Evolutionary conservation across 2,888 invertebrate genomes (phyloP).

Genomic region (Phalangium opilio): DNA sequence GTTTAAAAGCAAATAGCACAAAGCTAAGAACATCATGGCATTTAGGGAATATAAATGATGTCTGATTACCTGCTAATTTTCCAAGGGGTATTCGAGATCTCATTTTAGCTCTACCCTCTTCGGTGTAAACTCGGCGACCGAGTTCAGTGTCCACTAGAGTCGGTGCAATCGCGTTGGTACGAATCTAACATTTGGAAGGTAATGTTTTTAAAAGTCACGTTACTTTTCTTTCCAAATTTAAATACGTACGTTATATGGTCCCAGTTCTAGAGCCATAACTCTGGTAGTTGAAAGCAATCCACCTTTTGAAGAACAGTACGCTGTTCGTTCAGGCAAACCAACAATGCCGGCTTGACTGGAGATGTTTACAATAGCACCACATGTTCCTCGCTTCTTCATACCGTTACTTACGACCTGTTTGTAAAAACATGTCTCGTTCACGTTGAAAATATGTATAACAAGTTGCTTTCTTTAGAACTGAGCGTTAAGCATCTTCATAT

Average conservation of each 20-base stretch:
- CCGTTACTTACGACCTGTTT: conserved; percentile 51
- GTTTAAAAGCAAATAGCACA: too few species aligned
- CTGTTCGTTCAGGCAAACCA: conserved; percentile 56
- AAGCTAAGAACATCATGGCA: too few species aligned
- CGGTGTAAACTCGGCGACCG: conserved; percentile 59
- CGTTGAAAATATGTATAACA: too few species aligned
- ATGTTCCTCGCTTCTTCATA: conserved; percentile 50
- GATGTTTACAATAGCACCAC: conserved; percentile 73
- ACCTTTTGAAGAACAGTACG: conserved; percentile 73
- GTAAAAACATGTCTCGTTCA: too few species aligned
- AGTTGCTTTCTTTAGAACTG: too few species aligned
- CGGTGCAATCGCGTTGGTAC: conserved; percentile 84
- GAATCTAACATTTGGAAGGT: too few species aligned
- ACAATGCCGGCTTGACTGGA: conserved; percentile 59
- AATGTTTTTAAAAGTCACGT: too few species aligned
- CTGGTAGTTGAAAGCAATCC: conserved; percentile 71
- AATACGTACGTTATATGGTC: conserved; percentile 44
- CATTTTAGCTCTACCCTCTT: conserved; percentile 57
- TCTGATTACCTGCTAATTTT: conserved; percentile 54
- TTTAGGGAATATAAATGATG: too few species aligned
- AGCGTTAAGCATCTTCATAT: too few species aligned
- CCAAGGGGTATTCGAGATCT: conserved; percentile 65
- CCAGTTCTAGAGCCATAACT: conserved; percentile 72
- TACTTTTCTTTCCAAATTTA: too few species aligned
- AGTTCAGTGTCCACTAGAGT: conserved; percentile 86